Evolutionary conservation across 2,888 invertebrate species (phyloP).

Genomic region (Heliothis peltigera): DNA sequence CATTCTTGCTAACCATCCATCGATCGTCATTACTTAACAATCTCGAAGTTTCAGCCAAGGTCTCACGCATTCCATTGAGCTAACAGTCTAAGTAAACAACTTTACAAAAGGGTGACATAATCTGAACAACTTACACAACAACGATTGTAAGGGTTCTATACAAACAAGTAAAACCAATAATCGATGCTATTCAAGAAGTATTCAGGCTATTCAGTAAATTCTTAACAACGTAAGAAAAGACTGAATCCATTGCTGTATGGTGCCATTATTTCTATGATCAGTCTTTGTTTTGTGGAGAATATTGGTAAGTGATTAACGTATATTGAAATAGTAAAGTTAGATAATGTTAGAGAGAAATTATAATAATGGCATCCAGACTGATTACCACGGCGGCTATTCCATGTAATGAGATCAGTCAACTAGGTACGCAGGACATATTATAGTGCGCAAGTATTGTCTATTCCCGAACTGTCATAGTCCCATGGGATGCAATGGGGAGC

Average conservation of each 20-base stretch:
- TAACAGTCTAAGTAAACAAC: not conserved
- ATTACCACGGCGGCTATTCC: no score
- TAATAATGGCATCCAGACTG: no score
- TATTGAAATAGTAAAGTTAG: no score
- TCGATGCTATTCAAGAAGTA: constrained; percentile 4
- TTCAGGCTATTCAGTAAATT: constrained; percentile 3
- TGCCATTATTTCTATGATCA: constrained; percentile 13
- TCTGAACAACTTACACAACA: constrained; percentile 1
- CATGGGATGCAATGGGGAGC: no score
- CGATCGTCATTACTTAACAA: not conserved
- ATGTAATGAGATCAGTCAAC: no score
- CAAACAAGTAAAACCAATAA: constrained; percentile 11
- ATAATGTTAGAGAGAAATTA: not conserved
- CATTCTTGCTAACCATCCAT: not conserved
- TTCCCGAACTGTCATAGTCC: no score
- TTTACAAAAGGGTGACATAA: constrained; percentile 15
- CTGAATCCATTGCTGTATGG: not conserved
- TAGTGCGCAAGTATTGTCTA: no score
- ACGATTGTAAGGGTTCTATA: constrained; percentile 8
- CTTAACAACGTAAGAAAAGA: not conserved
- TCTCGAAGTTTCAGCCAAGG: not conserved
- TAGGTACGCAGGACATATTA: no score
- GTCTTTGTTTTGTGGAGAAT: not conserved
- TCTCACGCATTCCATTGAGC: not conserved
- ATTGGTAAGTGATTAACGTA: not conserved